Base-by-base conservation (phyloP, 2,797 vertebrate genomes). In the Sebastes cheni region DNA sequence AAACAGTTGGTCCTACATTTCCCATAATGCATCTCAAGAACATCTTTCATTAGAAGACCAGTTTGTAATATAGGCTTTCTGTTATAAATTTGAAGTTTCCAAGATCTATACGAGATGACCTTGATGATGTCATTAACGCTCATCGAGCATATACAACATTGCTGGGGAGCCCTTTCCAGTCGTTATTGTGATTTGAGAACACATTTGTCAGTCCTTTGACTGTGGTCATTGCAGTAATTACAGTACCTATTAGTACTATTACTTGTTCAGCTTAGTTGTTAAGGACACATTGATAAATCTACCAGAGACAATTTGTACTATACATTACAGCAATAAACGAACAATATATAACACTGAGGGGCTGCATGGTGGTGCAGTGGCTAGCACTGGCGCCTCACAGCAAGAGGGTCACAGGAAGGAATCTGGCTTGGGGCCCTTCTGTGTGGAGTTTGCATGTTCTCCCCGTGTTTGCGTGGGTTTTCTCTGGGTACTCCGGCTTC, bases 91-190 rank as follows among this genome's bases (percentile, higher is more conserved):
- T 58, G 32, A 0, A 52, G 61, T 66, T 23, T 67, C 27, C n/a
- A 2, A 55, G 18, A 16, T 0, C 4, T 0, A 16, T 55, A 64
- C 0, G 2, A 9, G 46, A 52, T 61, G 8, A 67, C 4, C n/a
- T n/a, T 32, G 62, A 10, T 60, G n/a, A 59, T 68, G 55, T 23
- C 32, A 27, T 50, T 50, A 50, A 50, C 18, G 46, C 6, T 50
- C 46, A 50, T 50, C 0, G 3, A 46, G 42, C 16, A 46, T 18
- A 0, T 46, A 18, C 0, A 2, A 46, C 42, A 56, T 16, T 68
- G 67, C 3, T 30, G 20, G 27, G 20, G 12, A 34, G n/a, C n/a
- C 13, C 1, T 16, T 11, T 42, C 30, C 12, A 20, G 8, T 22
- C 32, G 4, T 27, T 55, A 42, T 11, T n/a, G 16, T 70, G 4